Evolutionary conservation across 1,140 invertebrate genomes (phyloP), one percentile per base, ranked within the genome.

Genomic region (Yoshiicerus persimilis): DNA sequence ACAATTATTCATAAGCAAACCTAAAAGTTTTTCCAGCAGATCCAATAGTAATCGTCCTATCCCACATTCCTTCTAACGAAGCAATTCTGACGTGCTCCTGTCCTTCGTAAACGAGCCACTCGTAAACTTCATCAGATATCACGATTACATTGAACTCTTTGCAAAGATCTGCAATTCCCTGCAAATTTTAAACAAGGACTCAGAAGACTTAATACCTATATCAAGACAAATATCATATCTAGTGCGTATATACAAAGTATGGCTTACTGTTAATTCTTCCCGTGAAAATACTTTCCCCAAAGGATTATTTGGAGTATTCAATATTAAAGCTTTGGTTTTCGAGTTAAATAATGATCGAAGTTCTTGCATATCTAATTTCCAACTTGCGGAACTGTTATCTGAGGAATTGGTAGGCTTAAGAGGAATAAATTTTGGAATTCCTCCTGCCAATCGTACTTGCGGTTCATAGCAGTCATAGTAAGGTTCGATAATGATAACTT

Each of bases 381-480:
- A 99, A 92, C 99, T 97, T 0, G 94, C 95, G 86, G 97, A 98
- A 30, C 94, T 94, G 91, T 92, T 90, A 32, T 91, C 92, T 25
- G 91, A 88, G 30, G 84, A 30, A 92, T 93, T 94, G 93, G 97
- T 96, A 75, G 96, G 95, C 93, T 96, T 95, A 1, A 99, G 93
- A 11, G 98, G 95, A 88, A 99, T 96, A 92, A 96, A 99, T 86
- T 95, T 95, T 2, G 98, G 96, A 30, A 95, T 94, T 16, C 97
- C 99, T 2, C 97, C 97, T 56, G 97, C 97, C 91, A 95, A 95
- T 91, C 93, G 94, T 25, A 88, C 89, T 96, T 99, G 99, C 1
- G 98, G 97, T 89, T 96, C 96, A 92, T 99, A 99, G 92, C 98
- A 99, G 92, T 99, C 99, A 92, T 98, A 99, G 92, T 96, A 99